These are phyloP conservation scores for Eilema depressum DNA, from an alignment of 2,888 invertebrate species.

Conservation along the genomic window DNA sequence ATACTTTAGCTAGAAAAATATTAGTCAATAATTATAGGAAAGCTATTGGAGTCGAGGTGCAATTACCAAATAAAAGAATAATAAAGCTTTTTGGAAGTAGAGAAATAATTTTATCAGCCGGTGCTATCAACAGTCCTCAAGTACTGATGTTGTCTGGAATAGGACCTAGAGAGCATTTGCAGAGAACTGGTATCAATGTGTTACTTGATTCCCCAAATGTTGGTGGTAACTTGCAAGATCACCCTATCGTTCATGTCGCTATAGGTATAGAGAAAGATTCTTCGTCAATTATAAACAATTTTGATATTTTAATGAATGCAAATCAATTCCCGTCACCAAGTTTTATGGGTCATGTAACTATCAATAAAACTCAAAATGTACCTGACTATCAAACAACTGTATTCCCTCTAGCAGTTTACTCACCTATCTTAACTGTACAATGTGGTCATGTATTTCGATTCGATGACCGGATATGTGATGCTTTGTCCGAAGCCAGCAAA, in stretches of 20 bases:
- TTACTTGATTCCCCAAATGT: constrained; percentile 60
- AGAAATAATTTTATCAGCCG: constrained; percentile 69
- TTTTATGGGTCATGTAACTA: constrained; percentile 56
- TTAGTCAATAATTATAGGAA: constrained; percentile 33
- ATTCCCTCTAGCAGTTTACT: constrained; percentile 47
- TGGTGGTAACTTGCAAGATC: constrained; percentile 65
- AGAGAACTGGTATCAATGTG: constrained; percentile 55
- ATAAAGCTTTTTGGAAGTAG: constrained; percentile 53
- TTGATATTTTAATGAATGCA: constrained; percentile 40
- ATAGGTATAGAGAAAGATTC: constrained; percentile 44
- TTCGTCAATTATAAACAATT: constrained; percentile 40
- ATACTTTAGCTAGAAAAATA: constrained; percentile 51
- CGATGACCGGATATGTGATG: constrained; percentile 54
- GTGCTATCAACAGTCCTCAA: constrained; percentile 29
- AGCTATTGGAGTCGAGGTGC: constrained; percentile 62
- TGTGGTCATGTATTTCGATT: constrained; percentile 54
- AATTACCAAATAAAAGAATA: constrained; percentile 42
- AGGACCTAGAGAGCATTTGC: constrained; percentile 55
- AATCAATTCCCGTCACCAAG: constrained; percentile 53
- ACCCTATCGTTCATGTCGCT: constrained; percentile 50
- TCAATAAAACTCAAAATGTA: constrained; percentile 53
- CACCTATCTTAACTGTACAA: constrained; percentile 45
- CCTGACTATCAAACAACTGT: constrained; percentile 64
- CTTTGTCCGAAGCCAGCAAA: constrained; percentile 45
- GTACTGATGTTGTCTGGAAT: constrained; percentile 35